These are phyloP conservation scores for Chelonus formosanus DNA, from an alignment of 2,888 invertebrate species.

Conservation along the genomic window DNA sequence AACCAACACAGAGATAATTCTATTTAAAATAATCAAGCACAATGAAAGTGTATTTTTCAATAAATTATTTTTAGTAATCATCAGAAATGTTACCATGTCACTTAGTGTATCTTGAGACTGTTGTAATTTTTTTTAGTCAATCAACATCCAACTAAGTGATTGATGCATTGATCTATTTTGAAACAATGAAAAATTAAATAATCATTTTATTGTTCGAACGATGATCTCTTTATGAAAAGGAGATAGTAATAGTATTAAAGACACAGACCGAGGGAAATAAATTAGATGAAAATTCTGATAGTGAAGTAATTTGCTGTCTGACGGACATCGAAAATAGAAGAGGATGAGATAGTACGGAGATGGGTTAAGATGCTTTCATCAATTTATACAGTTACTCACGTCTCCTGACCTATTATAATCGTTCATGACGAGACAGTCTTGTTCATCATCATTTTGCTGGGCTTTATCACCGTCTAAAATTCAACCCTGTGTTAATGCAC, in stretches of 20 bases:
- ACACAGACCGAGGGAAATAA: slow-evolving; percentile 24
- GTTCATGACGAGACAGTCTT: slow-evolving; percentile 48
- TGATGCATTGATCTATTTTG: neutral
- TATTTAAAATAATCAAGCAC: too few species aligned
- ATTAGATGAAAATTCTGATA: slow-evolving; percentile 42
- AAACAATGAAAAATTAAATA: slow-evolving; percentile 5
- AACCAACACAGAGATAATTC: too few species aligned
- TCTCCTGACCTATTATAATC: slow-evolving; percentile 57
- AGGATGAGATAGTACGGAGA: slow-evolving; percentile 12
- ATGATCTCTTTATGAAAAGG: slow-evolving; percentile 14
- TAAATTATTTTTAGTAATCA: too few species aligned
- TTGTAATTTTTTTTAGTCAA: too few species aligned
- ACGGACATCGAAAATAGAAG: slow-evolving; percentile 22
- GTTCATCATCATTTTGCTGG: slow-evolving; percentile 54
- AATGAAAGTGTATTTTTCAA: too few species aligned
- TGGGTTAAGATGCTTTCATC: slow-evolving; percentile 41
- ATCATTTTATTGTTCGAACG: neutral
- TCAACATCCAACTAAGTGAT: too few species aligned
- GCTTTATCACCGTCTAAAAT: slow-evolving; percentile 60
- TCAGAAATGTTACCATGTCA: too few species aligned
- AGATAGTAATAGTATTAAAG: slow-evolving; percentile 11
- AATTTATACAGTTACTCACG: slow-evolving; percentile 54
- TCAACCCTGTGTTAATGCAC: slow-evolving; percentile 58
- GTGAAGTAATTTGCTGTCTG: slow-evolving; percentile 25
- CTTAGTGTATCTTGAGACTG: too few species aligned